A percentile compares a stretch with the other conserved stretches of the same genome.
Conservation (phyloP, 2,888 invertebrate species). For the Ashinkailepas kermadecensis region DNA sequence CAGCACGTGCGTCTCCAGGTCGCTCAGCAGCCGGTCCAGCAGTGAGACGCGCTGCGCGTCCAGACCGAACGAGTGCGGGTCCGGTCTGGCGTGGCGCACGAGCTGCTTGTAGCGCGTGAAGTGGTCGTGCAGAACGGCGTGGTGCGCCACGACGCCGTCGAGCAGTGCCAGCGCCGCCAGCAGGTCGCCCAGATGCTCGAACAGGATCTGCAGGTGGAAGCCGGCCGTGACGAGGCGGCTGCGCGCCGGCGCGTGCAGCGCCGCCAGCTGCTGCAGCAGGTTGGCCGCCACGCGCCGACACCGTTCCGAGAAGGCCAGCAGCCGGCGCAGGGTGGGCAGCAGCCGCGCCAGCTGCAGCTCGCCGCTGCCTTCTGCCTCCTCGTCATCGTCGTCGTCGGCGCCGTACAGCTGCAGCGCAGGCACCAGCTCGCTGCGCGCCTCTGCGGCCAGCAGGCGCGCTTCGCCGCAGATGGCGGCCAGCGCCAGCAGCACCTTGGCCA, state of each 20-base stretch:
- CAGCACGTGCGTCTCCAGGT: conserved; percentile 43
- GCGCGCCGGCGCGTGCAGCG: conserved; percentile 26
- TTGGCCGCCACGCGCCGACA: conserved; percentile 28
- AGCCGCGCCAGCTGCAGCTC: conserved; percentile 27
- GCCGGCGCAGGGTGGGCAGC: conserved; percentile 29
- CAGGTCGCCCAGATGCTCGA: conserved; percentile 43
- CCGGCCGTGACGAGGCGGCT: neutral
- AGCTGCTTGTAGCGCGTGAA: conserved; percentile 47
- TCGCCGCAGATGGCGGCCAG: conserved; percentile 31
- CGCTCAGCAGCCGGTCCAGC: conserved; percentile 44
- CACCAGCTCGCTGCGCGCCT: conserved; percentile 29
- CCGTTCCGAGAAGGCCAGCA: conserved; percentile 27
- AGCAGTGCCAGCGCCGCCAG: conserved; percentile 44
- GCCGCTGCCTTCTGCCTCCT: conserved; percentile 26
- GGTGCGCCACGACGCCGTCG: conserved; percentile 44
- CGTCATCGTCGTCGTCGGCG: neutral
- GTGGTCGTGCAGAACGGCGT: conserved; percentile 43
- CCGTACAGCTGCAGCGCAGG: conserved; percentile 31
- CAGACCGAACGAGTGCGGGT: conserved; percentile 43
- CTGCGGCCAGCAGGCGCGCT: conserved; percentile 26
- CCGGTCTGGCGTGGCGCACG: conserved; percentile 44
- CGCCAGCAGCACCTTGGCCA: conserved; percentile 32
- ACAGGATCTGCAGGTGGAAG: conserved; percentile 40
- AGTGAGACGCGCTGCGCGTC: conserved; percentile 41
- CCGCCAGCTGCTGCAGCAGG: conserved; percentile 30